These are phyloP conservation scores for Oreocharis arfaki DNA, from an alignment of 2,113 vertebrate species.

Conservation along the genomic window DNA sequence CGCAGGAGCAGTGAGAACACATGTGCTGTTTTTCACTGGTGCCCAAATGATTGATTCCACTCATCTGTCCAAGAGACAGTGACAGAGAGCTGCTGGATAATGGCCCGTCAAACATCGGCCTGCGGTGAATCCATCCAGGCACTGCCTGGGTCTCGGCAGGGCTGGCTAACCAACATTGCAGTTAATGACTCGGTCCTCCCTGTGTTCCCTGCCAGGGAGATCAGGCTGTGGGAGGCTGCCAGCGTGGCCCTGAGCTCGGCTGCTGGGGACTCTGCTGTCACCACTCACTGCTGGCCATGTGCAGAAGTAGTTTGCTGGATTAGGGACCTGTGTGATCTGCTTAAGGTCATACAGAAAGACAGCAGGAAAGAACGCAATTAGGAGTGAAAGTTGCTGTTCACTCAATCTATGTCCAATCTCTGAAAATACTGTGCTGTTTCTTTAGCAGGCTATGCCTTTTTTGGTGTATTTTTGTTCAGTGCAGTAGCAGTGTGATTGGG, in stretches of 20 bases:
- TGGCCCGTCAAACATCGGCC: not conserved
- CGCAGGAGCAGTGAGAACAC: not conserved
- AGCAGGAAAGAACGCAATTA: not conserved
- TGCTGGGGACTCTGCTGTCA: not conserved
- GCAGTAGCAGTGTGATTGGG: not conserved
- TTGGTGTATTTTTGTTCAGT: not conserved
- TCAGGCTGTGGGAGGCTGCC: not conserved
- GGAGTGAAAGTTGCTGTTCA: not conserved
- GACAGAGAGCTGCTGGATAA: slow-evolving; percentile 17
- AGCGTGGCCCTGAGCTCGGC: not conserved
- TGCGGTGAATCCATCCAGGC: not conserved
- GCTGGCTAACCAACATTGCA: not conserved
- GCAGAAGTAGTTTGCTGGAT: not conserved
- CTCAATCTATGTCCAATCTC: not conserved
- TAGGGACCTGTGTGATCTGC: not conserved
- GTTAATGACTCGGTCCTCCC: not conserved
- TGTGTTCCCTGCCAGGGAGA: not conserved
- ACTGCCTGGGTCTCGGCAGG: not conserved
- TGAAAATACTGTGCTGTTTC: not conserved
- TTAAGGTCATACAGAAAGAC: not conserved
- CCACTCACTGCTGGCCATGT: not conserved
- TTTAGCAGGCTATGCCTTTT: not conserved
- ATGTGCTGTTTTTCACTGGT: not conserved
- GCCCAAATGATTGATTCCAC: slow-evolving; percentile 4
- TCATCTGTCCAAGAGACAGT: not conserved